Percentiles rank a stretch among this genome's conserved stretches.
Conservation (phyloP, 2,888 invertebrate species). For the Malachius bipustulatus region DNA sequence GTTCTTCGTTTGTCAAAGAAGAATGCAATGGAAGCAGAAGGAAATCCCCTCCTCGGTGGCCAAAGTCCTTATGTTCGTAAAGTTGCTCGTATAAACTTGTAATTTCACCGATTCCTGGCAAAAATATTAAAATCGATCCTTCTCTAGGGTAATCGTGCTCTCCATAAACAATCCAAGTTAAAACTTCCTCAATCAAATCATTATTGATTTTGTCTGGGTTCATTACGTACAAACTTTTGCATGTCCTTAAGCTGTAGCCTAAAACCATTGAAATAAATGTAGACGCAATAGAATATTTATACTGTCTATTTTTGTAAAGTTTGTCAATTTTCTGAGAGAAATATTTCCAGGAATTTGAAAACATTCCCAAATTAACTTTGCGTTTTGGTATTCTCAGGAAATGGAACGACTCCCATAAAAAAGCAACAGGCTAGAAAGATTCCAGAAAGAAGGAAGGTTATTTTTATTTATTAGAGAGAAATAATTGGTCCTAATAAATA, state of each 20-base stretch:
- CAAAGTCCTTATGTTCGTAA: slow-evolving; percentile 50
- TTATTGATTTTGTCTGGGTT: slow-evolving; percentile 67
- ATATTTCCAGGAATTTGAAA: too few relatives aligned
- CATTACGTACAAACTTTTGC: slow-evolving; percentile 65
- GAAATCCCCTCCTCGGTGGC: slow-evolving; percentile 51
- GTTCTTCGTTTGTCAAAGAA: slow-evolving; percentile 72
- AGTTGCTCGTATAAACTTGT: slow-evolving; percentile 58
- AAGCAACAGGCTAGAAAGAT: too few relatives aligned
- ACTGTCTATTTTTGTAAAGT: too few relatives aligned
- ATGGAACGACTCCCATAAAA: too few relatives aligned
- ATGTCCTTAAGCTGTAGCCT: slow-evolving; percentile 49
- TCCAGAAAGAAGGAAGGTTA: too few relatives aligned
- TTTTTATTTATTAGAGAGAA: too few relatives aligned
- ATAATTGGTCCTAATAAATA: too few relatives aligned
- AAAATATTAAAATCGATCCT: slow-evolving; percentile 69
- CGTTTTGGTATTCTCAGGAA: too few relatives aligned
- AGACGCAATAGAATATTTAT: too few relatives aligned
- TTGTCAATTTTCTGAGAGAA: too few relatives aligned
- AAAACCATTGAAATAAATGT: too few relatives aligned
- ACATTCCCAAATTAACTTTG: too few relatives aligned
- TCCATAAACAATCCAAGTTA: slow-evolving; percentile 58
- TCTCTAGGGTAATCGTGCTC: slow-evolving; percentile 53
- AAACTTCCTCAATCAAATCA: slow-evolving; percentile 59
- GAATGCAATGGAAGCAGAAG: slow-evolving; percentile 77
- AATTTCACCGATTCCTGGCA: slow-evolving; percentile 72